Conservation (phyloP, 2,113 vertebrate genomes). For the Ochotona princeps region DNA sequence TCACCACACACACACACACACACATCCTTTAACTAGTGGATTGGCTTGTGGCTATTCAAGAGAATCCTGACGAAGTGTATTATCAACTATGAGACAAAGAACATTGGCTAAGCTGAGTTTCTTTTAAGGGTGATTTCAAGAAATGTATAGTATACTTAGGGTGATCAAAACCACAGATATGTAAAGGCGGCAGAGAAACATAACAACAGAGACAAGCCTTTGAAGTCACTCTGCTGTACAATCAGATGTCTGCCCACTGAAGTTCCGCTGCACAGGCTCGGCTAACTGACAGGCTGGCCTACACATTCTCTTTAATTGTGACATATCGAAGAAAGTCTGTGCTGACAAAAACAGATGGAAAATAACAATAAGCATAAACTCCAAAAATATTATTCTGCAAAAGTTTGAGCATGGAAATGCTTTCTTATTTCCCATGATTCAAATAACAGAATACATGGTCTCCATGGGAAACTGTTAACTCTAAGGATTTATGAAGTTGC, state of each 20-base stretch:
- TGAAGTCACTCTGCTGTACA: rapidly evolving
- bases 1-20: too few species aligned
- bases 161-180: not conserved
- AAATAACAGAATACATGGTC: not conserved
- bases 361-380: not conserved
- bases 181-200: not conserved
- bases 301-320: not conserved
- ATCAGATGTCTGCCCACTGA: not conserved
- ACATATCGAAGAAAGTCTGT: not conserved
- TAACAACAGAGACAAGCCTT: not conserved
- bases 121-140: not conserved
- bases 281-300: not conserved
- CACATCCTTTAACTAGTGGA: not conserved
- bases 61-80: not conserved
- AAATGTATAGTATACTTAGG: not conserved
- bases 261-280: not conserved
- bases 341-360: not conserved
- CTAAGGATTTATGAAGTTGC: not conserved
- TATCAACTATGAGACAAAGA: not conserved
- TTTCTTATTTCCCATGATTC: not conserved
- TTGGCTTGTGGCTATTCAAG: not conserved
- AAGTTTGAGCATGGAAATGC: not conserved
- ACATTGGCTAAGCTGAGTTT: not conserved
- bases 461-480: not conserved
- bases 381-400: not conserved